Conservation (phyloP, 1,140 invertebrate genomes). For the Drosophila pseudoananassae region DNA sequence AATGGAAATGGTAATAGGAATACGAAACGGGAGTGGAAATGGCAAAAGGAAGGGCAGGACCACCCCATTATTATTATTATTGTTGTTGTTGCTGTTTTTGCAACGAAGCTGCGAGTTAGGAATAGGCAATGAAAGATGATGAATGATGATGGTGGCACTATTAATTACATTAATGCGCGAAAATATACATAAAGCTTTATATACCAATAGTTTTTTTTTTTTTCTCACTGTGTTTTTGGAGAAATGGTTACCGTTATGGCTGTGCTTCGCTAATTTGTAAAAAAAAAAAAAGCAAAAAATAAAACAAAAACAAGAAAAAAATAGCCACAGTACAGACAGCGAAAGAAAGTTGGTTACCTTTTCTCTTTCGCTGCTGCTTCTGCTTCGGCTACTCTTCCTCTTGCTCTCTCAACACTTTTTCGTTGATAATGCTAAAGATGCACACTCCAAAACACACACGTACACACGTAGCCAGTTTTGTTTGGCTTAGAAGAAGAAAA, state of each 20-base stretch:
- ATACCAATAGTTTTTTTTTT: constrained; percentile 2
- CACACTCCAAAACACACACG: constrained; percentile 13
- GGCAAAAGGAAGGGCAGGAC: constrained; percentile 30
- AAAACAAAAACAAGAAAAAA: constrained; percentile 23
- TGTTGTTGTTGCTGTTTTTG: constrained; percentile 29
- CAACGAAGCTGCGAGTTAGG: constrained; percentile 35
- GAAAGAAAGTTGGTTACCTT: constrained; percentile 34
- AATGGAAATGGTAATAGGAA: constrained; percentile 30
- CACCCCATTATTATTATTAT: constrained; percentile 35
- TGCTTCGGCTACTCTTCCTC: not conserved
- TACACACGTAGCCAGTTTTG: constrained; percentile 22
- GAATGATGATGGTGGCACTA: constrained; percentile 25
- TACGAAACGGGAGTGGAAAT: constrained; percentile 3
- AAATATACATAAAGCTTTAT: constrained; percentile 30
- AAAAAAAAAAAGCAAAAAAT: constrained; percentile 10
- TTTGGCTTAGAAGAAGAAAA: constrained; percentile 7
- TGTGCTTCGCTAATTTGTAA: constrained; percentile 41
- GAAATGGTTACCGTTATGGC: constrained; percentile 42
- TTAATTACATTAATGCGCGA: constrained; percentile 51
- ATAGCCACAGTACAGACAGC: constrained; percentile 17
- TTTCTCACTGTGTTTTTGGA: constrained; percentile 29
- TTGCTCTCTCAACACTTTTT: constrained; percentile 29
- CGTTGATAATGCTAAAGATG: constrained; percentile 34
- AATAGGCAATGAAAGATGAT: constrained; percentile 17
- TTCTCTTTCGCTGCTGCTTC: constrained; percentile 7